Evolutionary conservation across 2,888 invertebrate species (phyloP).

Genomic region (Dicyrtoma fusca): DNA sequence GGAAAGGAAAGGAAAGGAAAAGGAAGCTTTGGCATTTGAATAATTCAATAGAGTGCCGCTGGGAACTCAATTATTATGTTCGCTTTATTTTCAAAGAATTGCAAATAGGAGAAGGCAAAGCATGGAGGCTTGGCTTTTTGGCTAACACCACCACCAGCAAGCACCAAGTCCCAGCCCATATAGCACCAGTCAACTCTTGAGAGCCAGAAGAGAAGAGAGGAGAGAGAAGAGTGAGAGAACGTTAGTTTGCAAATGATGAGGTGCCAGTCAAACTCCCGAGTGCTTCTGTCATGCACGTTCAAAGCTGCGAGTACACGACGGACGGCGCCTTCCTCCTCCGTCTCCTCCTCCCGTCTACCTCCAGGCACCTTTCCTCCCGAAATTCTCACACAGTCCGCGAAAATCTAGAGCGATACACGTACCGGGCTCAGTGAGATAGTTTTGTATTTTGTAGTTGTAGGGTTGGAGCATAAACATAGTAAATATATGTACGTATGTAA

Average conservation of each 20-base stretch:
- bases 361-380: slow-evolving; percentile 24
- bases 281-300: slow-evolving; percentile 28
- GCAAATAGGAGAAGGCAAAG: slow-evolving; percentile 46
- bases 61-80: slow-evolving; percentile 55
- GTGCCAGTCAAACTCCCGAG: slow-evolving; percentile 38
- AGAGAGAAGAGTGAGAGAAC: not conserved
- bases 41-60: slow-evolving; percentile 54
- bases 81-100: slow-evolving; percentile 56
- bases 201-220: not conserved
- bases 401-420: too few species aligned
- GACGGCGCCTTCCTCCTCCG: slow-evolving; percentile 4
- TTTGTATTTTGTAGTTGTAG: too few species aligned
- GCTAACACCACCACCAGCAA: slow-evolving; percentile 33
- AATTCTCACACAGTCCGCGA: not conserved
- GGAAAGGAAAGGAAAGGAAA: not conserved
- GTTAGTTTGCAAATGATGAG: slow-evolving; percentile 41
- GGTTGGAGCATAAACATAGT: too few species aligned
- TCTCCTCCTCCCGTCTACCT: slow-evolving; percentile 8
- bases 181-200: not conserved
- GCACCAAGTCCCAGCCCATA: slow-evolving; percentile 4
- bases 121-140: slow-evolving; percentile 21
- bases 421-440: too few species aligned
- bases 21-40: slow-evolving; percentile 46
- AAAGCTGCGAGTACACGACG: not conserved
- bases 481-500: too few species aligned